Base-by-base conservation (phyloP, 2,797 vertebrate genomes). In the Betta splendens region DNA sequence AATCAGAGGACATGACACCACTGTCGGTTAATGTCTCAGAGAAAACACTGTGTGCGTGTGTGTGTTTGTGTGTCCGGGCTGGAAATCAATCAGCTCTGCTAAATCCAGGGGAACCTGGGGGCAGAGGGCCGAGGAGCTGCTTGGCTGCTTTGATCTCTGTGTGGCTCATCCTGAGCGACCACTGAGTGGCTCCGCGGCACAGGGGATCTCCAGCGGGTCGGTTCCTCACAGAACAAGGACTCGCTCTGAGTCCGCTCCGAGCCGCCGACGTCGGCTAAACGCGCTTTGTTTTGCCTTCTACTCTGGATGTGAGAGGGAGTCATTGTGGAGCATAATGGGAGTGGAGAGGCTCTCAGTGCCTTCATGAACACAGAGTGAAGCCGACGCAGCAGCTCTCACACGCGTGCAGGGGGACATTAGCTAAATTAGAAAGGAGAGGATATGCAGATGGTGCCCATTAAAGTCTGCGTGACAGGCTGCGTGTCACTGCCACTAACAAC, bases 371-470 rank as follows among this genome's bases (percentile, higher is more conserved):
- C 44, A 51, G 5, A 11, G n/a, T 57, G 5, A 10, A n/a, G 29
- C 46, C 25, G 39, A 28, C 12, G 22, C 8, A n/a, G n/a, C n/a
- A 6, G 7, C 22, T 25, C 35, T 26, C 48, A 18, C 11, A 33
- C 38, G 25, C 43, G 17, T 13, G 12, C 22, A 58, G 55, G 62
- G 62, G 70, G 78, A 70, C 69, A 79, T 76, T 73, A 75, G 74
- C 55, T 52, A 82, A 86, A 87, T 83, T 76, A 85, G 54, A 67
- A n/a, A 54, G 1, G 22, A 35, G 52, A 60, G 57, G 42, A 79
- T 71, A 82, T 86, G 80, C 83, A 87, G 85, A 86, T 84, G 80
- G 80, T 69, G 72, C 73, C 85, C 75, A 68, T 89, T 87, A 85
- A 62, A 67, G 56, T 79, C 66, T 59, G 72, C 75, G 80, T n/a